Base-by-base conservation (phyloP, 1,140 invertebrate species). In the Ceratina japonica region DNA sequence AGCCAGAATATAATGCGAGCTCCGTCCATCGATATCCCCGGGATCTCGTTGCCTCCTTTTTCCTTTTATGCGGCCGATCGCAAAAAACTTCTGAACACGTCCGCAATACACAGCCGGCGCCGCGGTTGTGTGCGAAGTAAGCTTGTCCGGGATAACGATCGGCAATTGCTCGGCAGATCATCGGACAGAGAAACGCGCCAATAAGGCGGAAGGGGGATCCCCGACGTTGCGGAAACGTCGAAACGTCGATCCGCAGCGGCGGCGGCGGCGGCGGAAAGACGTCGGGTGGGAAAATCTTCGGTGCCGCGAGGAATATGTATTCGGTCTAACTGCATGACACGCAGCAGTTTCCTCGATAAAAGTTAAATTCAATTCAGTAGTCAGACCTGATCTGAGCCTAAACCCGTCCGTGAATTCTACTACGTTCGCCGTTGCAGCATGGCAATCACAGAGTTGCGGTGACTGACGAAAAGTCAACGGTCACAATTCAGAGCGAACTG, bases 171-270 rank as follows among this genome's bases (percentile, higher is more conserved):
- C 61, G 24, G 15, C 37, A 62, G 56, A 84, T 61, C 62, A 74
- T 69, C 71, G 65, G 59, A 80, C 59, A 66, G 58, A 18, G 37
- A 66, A 18, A 22, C 58, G 63, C 52, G 82, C 22, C 74, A 69
- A 81, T 65, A 56, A 79, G 27, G 44, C 52, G 82, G 69, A 78
- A 85, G 51, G 56, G n/a, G 54, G 79, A 81, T 85, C 73, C 51
- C 64, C 75, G 75, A 80, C 75, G 68, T 82, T 70, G 73, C 65
- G 83, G 75, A 85, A 85, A 82, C 79, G 62, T 74, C 61, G 66
- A 44, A 44, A 56, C 44, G 71, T 68, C 75, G 64, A 74, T 56
- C 52, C 49, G 51, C n/a, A n/a, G 1, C 3, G 24, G 59, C 3
- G 12, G 64, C 13, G n/a, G n/a, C n/a, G 63, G 18, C 18, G 12